Evolutionary conservation across 2,113 vertebrate species (phyloP).

Genomic region (Dicerorhinus sumatrensis): DNA sequence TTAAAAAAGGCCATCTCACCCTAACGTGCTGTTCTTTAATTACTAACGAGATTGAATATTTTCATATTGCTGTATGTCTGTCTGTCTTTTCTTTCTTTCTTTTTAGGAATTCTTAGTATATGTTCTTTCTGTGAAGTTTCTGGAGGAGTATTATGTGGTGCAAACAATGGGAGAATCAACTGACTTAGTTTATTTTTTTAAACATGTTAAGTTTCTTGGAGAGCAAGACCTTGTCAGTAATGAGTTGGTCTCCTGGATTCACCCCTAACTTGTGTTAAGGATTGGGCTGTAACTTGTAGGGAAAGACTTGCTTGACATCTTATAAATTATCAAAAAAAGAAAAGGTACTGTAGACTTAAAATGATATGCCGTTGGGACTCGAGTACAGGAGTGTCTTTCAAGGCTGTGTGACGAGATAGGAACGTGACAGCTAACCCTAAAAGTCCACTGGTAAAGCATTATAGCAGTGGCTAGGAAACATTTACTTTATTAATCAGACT

Average conservation of each 20-base stretch:
- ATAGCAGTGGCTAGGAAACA: neutral
- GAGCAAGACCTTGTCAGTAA: neutral
- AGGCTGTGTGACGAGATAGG: neutral
- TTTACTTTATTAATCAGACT: conserved; percentile 23
- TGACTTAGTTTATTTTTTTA: conserved; percentile 53
- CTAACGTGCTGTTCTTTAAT: conserved; percentile 36
- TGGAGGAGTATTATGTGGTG: neutral
- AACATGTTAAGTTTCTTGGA: conserved; percentile 38
- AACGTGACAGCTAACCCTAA: neutral
- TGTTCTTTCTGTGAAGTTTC: conserved; percentile 38
- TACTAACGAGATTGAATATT: neutral
- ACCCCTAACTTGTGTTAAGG: neutral
- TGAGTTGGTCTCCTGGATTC: neutral
- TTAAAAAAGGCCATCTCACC: neutral
- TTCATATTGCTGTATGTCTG: neutral
- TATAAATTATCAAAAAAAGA: conserved; percentile 43
- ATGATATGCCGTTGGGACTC: neutral
- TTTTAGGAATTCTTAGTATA: neutral
- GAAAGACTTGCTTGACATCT: neutral
- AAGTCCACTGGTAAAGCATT: neutral
- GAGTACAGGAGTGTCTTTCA: neutral
- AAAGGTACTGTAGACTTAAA: neutral
- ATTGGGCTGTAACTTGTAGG: neutral
- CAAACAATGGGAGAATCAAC: conserved; percentile 13
- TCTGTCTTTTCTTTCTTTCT: neutral